Conservation (phyloP, 2,797 vertebrate species). For the Amblyopsis hoosieri region DNA sequence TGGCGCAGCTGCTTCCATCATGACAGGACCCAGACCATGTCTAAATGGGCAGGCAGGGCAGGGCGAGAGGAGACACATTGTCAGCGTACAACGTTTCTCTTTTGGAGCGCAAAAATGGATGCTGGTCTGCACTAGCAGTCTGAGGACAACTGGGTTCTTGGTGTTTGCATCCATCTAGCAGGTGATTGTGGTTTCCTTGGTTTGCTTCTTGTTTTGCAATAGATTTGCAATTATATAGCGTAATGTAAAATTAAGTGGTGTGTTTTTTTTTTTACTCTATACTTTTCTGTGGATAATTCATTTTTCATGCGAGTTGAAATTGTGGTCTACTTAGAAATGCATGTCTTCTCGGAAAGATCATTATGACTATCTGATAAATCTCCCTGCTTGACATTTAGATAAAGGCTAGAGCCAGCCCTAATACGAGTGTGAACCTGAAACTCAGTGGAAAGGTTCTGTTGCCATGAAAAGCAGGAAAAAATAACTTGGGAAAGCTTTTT, state of each 20-base stretch:
- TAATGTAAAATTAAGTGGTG: not conserved
- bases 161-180: not conserved
- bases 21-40: conserved; percentile 49
- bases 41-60: conserved; percentile 35
- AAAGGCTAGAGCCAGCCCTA: not conserved
- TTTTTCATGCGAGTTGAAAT: not conserved
- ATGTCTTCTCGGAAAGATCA: not conserved
- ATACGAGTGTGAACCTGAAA: not conserved
- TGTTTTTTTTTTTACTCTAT: no score
- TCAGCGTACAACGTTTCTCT: conserved; percentile 19
- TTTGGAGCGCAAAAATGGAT: conserved; percentile 37
- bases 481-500: conserved; percentile 18
- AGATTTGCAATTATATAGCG: conserved; percentile 8
- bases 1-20: conserved; percentile 62
- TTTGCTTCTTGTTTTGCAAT: conserved; percentile 38
- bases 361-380: not conserved
- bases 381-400: conserved; percentile 3
- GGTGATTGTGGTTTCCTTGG: conserved; percentile 37
- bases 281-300: no score
- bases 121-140: conserved; percentile 33
- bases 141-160: conserved; percentile 26
- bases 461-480: conserved; percentile 12
- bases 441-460: conserved; percentile 19
- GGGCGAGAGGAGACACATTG: conserved; percentile 25
- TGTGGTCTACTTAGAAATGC: not conserved